A percentile compares a stretch with the other conserved stretches of the same genome.
Conservation (phyloP, 2,888 invertebrate species). For the Xylota sylvarum region DNA sequence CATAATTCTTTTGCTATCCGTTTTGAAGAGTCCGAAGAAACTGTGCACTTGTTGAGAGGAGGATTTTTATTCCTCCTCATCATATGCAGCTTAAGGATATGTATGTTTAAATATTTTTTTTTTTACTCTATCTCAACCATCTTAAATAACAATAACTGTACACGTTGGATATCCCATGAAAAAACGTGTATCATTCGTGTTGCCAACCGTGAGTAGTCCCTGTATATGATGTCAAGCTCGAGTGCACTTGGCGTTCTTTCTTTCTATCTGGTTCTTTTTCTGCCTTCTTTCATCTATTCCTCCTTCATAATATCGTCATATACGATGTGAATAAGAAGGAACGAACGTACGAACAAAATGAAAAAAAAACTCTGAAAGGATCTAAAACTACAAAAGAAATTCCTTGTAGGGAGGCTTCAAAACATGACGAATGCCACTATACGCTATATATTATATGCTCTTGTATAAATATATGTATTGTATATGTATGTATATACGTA, state of each 20-base stretch:
- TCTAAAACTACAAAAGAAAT: constrained; percentile 75
- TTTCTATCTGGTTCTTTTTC: constrained; percentile 13
- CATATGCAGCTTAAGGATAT: constrained; percentile 30
- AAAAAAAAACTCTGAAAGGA: constrained; percentile 51
- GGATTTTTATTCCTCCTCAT: neutral
- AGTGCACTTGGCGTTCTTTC: constrained; percentile 71
- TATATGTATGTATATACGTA: neutral
- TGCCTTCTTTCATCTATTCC: constrained; percentile 17
- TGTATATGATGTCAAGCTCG: constrained; percentile 68
- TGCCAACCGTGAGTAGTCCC: constrained; percentile 58
- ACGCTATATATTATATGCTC: constrained; percentile 18
- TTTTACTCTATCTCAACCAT: constrained; percentile 41
- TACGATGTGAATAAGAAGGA: constrained; percentile 23
- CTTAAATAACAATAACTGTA: constrained; percentile 69
- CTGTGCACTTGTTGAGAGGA: constrained; percentile 59
- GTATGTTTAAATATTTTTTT: constrained; percentile 32
- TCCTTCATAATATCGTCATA: constrained; percentile 39
- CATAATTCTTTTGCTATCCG: constrained; percentile 45
- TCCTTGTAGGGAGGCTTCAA: constrained; percentile 60
- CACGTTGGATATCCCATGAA: constrained; percentile 10
- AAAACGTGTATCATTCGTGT: constrained; percentile 42
- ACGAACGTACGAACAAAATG: constrained; percentile 16
- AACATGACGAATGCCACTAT: constrained; percentile 70
- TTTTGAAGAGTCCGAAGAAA: constrained; percentile 37
- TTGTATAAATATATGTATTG: constrained; percentile 4